Conservation (phyloP, 2,888 invertebrate species). For the Ectemnius lituratus region DNA sequence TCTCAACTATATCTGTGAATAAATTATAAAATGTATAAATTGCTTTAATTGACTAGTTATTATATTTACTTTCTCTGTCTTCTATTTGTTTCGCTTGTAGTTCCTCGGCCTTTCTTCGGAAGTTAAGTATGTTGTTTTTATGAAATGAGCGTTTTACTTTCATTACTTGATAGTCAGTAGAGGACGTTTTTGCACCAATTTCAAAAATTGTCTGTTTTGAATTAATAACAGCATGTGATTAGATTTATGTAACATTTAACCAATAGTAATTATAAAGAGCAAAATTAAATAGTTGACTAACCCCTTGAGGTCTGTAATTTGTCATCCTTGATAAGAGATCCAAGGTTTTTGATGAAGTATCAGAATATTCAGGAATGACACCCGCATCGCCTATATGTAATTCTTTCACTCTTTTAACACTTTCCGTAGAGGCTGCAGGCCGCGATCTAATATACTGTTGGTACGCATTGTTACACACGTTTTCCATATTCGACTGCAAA, state of each 20-base stretch:
- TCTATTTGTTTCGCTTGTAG: slow-evolving; percentile 55
- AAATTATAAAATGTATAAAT: background rate
- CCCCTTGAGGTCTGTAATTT: slow-evolving; percentile 86
- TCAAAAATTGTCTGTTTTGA: slow-evolving; percentile 93
- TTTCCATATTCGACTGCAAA: slow-evolving; percentile 81
- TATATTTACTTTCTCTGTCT: slow-evolving; percentile 26
- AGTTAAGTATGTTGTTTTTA: slow-evolving; percentile 80
- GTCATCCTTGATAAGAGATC: slow-evolving; percentile 84
- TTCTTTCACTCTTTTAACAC: slow-evolving; percentile 90
- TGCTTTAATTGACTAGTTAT: background rate
- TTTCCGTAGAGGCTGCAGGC: slow-evolving; percentile 93
- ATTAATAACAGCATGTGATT: slow-evolving; percentile 20
- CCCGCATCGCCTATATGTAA: slow-evolving; percentile 80
- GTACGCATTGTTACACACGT: slow-evolving; percentile 93
- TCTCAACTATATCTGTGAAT: slow-evolving; percentile 33
- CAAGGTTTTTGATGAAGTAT: slow-evolving; percentile 55
- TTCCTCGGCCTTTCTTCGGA: slow-evolving; percentile 76
- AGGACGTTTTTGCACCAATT: slow-evolving; percentile 89
- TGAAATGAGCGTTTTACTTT: slow-evolving; percentile 90
- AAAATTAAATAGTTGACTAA: slow-evolving; percentile 72
- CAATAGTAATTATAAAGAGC: no score
- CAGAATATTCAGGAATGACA: slow-evolving; percentile 81
- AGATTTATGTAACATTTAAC: background rate
- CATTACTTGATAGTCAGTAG: slow-evolving; percentile 90
- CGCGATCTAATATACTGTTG: slow-evolving; percentile 93